phyloP scores from a whole-genome alignment of 1,140 invertebrate genomes.

The Ceratoteleas bidentatus region DNA sequence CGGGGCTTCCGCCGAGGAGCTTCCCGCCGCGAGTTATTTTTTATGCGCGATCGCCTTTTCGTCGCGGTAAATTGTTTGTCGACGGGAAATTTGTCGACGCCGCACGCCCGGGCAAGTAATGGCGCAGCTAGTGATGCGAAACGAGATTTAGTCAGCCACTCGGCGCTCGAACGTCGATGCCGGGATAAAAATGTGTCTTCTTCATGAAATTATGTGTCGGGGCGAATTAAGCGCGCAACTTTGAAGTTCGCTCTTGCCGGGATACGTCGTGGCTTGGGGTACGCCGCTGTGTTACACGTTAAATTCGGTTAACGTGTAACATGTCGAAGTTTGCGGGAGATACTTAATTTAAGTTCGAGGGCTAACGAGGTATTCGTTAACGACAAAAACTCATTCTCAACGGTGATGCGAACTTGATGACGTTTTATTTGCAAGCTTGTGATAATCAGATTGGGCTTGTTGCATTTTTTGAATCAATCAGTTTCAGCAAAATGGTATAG shows the following conservation, averaged over 20 bases:
- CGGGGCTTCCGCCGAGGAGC: slow-evolving; percentile 10
- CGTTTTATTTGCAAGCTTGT: too few species aligned
- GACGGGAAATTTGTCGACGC: slow-evolving; percentile 18
- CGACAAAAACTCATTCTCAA: too few species aligned
- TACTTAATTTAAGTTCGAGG: slow-evolving; percentile 14
- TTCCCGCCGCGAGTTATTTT: slow-evolving; percentile 4
- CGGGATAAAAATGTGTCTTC: slow-evolving; percentile 27
- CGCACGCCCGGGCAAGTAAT: slow-evolving; percentile 9
- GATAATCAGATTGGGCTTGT: too few species aligned
- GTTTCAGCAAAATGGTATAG: too few species aligned
- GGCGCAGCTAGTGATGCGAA: slow-evolving; percentile 26
- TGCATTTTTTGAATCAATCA: too few species aligned
- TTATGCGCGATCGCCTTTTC: slow-evolving; percentile 18
- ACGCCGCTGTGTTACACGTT: slow-evolving; percentile 3
- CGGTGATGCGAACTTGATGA: too few species aligned
- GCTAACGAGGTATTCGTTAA: background rate
- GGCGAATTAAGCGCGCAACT: slow-evolving; percentile 24
- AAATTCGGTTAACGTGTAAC: slow-evolving; percentile 25
- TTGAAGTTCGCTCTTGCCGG: slow-evolving; percentile 5
- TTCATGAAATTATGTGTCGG: slow-evolving; percentile 30
- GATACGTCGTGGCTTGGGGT: background rate
- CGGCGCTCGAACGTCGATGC: slow-evolving; percentile 15
- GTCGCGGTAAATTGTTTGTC: slow-evolving; percentile 15
- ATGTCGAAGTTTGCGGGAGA: slow-evolving; percentile 7
- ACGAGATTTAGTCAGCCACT: slow-evolving; percentile 50